Percentiles rank a stretch among this genome's conserved stretches.
phyloP scores from a whole-genome alignment of 2,888 invertebrate species.

The Hypena proboscidalis region DNA sequence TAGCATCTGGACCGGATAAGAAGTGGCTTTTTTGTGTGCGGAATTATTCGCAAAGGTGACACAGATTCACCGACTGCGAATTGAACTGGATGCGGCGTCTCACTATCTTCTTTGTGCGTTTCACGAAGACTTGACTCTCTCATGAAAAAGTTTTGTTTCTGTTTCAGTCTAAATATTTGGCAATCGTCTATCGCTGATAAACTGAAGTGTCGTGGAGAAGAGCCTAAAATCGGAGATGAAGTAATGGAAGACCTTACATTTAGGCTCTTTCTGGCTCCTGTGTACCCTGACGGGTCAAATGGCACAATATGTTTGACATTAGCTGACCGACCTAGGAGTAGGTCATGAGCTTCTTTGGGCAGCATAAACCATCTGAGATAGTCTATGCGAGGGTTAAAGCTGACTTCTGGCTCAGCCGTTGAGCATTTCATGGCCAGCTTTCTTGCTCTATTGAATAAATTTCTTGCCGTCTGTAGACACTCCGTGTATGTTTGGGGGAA shows the following conservation, averaged over 20 bases:
- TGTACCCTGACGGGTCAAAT: conserved; percentile 88
- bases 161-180: conserved; percentile 76
- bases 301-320: conserved; percentile 92
- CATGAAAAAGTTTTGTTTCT: conserved; percentile 74
- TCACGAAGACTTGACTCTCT: conserved; percentile 78
- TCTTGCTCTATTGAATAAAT: conserved; percentile 90
- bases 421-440: conserved; percentile 91
- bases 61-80: conserved; percentile 90
- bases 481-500: conserved; percentile 91
- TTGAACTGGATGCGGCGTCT: conserved; percentile 80
- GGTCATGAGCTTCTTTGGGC: conserved; percentile 93
- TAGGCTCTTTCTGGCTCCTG: conserved; percentile 80
- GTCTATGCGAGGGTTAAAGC: conserved; percentile 89
- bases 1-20: conserved; percentile 86
- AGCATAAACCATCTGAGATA: conserved; percentile 95
- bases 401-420: conserved; percentile 89
- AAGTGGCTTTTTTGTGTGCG: conserved; percentile 59
- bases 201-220: conserved; percentile 88
- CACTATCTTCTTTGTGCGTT: conserved; percentile 67
- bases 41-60: conserved; percentile 71
- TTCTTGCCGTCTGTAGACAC: conserved; percentile 91
- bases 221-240: conserved; percentile 79
- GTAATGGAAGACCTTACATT: conserved; percentile 67
- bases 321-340: conserved; percentile 89
- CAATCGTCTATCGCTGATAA: conserved; percentile 88